phyloP scores from a whole-genome alignment of 2,797 vertebrate species.

The Molossus molossus region DNA sequence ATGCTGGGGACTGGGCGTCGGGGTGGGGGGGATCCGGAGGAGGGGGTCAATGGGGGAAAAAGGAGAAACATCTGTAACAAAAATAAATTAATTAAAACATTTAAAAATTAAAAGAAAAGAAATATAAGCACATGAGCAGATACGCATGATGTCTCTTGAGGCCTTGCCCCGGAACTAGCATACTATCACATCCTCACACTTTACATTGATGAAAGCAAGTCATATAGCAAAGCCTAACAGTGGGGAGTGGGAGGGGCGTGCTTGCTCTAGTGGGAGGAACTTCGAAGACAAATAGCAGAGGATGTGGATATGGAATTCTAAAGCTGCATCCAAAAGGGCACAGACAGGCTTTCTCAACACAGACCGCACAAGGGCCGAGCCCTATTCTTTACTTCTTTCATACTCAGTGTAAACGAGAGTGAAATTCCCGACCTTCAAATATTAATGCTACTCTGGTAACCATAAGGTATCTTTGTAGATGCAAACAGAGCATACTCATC shows the following conservation, averaged over 20 bases:
- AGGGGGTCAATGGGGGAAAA: too few species aligned
- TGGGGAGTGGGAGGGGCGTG: too few species aligned
- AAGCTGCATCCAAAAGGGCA: not conserved
- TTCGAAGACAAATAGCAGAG: not conserved
- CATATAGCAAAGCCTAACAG: not conserved
- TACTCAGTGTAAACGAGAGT: not conserved
- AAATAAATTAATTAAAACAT: too few species aligned
- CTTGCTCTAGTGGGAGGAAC: not conserved
- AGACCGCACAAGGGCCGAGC: not conserved
- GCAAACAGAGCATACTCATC: not conserved
- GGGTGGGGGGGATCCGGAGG: too few species aligned
- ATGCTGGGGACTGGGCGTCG: too few species aligned
- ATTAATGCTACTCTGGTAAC: not conserved
- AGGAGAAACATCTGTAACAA: too few species aligned
- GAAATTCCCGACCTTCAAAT: not conserved
- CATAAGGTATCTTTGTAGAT: not conserved
- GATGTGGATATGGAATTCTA: not conserved
- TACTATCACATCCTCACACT: not conserved
- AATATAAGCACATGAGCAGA: not conserved
- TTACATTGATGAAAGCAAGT: not conserved
- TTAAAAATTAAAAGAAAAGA: not conserved
- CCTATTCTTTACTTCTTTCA: not conserved
- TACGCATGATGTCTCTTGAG: not conserved
- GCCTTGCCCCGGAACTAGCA: not conserved
- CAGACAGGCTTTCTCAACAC: not conserved